phyloP scores from a whole-genome alignment of 2,113 vertebrate genomes.

The Recurvirostra avosetta region DNA sequence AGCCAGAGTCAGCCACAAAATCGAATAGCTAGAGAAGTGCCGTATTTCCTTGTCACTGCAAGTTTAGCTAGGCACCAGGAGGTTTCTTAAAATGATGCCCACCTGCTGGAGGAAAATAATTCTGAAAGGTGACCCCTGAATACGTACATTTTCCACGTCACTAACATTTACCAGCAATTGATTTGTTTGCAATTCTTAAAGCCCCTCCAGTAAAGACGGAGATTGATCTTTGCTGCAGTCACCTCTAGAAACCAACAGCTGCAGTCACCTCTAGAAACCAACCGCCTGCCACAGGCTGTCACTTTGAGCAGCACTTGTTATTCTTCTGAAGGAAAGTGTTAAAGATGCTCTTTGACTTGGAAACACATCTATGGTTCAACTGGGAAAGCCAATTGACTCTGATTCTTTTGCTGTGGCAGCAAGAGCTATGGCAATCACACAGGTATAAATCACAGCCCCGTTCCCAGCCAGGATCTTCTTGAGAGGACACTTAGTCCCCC shows the following conservation, averaged over 20 bases:
- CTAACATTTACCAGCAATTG: not conserved
- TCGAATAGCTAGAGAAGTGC: not conserved
- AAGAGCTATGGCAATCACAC: not conserved
- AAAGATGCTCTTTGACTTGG: not conserved
- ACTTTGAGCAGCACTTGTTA: not conserved
- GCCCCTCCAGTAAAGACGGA: not conserved
- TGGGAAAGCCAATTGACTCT: not conserved
- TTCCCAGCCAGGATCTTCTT: not conserved
- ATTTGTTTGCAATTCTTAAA: slow-evolving; percentile 38
- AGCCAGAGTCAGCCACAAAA: not conserved
- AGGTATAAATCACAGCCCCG: not conserved
- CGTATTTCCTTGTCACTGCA: not conserved
- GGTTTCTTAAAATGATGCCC: not conserved
- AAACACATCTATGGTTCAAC: not conserved
- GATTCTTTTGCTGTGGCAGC: not conserved
- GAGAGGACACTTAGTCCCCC: not conserved
- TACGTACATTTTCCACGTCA: not conserved
- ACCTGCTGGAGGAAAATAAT: not conserved
- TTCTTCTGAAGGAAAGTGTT: not conserved
- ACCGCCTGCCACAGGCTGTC: not conserved
- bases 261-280: not conserved
- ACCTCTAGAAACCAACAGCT: not conserved
- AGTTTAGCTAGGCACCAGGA: not conserved
- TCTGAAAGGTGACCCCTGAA: not conserved
- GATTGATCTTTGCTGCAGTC: slow-evolving; percentile 13